phyloP scores from a whole-genome alignment of 2,113 vertebrate species.

The Ranitomeya imitator region DNA sequence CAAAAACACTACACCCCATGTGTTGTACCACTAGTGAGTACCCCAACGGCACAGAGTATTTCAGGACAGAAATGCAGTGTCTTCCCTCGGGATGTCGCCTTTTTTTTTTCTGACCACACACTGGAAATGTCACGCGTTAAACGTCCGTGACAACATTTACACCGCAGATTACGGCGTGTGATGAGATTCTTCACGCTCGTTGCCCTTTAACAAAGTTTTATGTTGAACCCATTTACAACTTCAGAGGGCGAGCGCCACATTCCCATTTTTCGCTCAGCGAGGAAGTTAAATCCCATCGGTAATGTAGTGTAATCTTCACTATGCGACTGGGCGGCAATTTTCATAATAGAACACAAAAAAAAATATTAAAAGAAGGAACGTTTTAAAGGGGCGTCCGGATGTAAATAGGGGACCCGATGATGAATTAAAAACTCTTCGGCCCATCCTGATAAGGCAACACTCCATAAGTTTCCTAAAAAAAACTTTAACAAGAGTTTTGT shows the following conservation, averaged over 20 bases:
- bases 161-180: not conserved
- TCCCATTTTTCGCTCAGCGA: not conserved
- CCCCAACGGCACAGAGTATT: not conserved
- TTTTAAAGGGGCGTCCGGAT: not conserved
- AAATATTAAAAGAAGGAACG: not conserved
- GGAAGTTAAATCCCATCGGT: constrained; percentile 31
- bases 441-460: not conserved
- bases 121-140: not conserved
- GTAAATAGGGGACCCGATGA: not conserved
- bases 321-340: not conserved
- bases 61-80: not conserved
- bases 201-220: constrained; percentile 25
- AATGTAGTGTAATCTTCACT: constrained; percentile 2
- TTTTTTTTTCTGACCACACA: too few relatives aligned
- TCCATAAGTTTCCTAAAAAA: not conserved
- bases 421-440: not conserved
- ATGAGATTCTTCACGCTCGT: not conserved
- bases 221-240: not conserved
- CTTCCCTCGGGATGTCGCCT: too few relatives aligned
- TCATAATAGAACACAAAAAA: not conserved
- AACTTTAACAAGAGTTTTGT: not conserved
- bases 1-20: too few relatives aligned
- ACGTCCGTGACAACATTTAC: constrained; percentile 8
- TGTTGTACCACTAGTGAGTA: too few relatives aligned
- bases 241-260: not conserved